Conservation (phyloP, 2,113 vertebrate species). For the Pseudonaja textilis region DNA sequence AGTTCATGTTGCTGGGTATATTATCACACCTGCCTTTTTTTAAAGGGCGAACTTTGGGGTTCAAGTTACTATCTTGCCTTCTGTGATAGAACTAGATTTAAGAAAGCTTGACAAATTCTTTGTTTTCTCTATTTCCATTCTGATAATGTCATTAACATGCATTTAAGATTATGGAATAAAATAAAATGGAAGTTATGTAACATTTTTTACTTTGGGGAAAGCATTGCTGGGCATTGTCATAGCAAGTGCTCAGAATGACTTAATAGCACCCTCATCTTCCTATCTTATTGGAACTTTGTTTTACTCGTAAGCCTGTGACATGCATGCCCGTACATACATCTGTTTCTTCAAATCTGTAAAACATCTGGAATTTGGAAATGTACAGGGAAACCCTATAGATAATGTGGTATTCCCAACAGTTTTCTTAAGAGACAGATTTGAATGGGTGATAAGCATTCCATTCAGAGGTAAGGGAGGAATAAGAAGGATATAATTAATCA, state of each 20-base stretch:
- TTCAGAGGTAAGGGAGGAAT: neutral
- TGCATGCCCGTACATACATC: neutral
- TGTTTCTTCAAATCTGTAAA: neutral
- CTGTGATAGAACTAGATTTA: neutral
- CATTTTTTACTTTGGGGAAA: neutral
- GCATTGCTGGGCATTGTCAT: neutral
- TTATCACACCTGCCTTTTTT: accelerated
- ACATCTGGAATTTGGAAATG: slow-evolving; percentile 5
- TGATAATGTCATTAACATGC: neutral
- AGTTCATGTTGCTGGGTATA: neutral
- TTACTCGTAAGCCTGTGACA: neutral
- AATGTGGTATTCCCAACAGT: neutral
- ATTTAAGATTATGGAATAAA: neutral
- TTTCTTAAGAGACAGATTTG: neutral
- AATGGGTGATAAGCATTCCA: neutral
- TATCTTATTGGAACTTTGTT: neutral
- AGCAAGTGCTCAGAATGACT: neutral
- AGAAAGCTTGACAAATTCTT: neutral
- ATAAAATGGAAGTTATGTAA: neutral
- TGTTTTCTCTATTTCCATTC: neutral
- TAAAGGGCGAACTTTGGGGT: neutral
- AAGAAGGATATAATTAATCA: neutral
- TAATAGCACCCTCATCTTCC: neutral
- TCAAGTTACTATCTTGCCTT: neutral
- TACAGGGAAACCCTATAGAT: neutral